phyloP scores from a whole-genome alignment of 2,888 invertebrate genomes.

The Biston betularia region DNA sequence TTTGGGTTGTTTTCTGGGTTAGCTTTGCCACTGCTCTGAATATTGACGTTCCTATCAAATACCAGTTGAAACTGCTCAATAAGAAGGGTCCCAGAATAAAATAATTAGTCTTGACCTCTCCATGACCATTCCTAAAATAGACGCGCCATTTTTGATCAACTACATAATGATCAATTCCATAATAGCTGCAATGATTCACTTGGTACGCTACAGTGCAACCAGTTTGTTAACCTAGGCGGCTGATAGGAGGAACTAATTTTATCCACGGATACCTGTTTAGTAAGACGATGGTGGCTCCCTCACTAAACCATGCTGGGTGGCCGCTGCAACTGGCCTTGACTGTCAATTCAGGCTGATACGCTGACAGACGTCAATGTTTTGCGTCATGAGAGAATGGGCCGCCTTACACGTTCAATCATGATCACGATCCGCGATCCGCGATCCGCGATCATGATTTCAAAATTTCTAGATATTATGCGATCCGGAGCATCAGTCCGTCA shows the following conservation, averaged over 20 bases:
- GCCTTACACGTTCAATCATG: too few species aligned
- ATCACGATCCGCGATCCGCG: too few species aligned
- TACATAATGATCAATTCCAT: slow-evolving; percentile 16
- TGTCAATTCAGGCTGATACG: slow-evolving; percentile 17
- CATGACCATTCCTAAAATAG: slow-evolving; percentile 14
- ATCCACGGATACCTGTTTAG: neutral
- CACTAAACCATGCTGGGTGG: neutral
- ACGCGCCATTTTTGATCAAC: slow-evolving; percentile 10
- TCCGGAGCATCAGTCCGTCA: too few species aligned
- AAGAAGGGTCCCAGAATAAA: too few species aligned
- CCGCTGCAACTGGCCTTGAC: slow-evolving; percentile 23
- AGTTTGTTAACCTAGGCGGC: neutral
- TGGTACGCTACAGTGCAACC: neutral
- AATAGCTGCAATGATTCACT: slow-evolving; percentile 28
- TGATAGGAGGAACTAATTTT: neutral
- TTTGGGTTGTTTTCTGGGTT: too few species aligned
- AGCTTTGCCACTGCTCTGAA: too few species aligned
- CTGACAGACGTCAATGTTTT: slow-evolving; percentile 15
- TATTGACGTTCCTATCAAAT: too few species aligned
- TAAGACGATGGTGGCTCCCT: neutral
- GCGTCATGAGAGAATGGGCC: slow-evolving; percentile 8
- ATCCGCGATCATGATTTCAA: too few species aligned
- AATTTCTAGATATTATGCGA: too few species aligned
- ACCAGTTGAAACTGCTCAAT: too few species aligned
- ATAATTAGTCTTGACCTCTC: neutral